phyloP scores from a whole-genome alignment of 2,797 vertebrate genomes.

The Neoniphon sammara region DNA sequence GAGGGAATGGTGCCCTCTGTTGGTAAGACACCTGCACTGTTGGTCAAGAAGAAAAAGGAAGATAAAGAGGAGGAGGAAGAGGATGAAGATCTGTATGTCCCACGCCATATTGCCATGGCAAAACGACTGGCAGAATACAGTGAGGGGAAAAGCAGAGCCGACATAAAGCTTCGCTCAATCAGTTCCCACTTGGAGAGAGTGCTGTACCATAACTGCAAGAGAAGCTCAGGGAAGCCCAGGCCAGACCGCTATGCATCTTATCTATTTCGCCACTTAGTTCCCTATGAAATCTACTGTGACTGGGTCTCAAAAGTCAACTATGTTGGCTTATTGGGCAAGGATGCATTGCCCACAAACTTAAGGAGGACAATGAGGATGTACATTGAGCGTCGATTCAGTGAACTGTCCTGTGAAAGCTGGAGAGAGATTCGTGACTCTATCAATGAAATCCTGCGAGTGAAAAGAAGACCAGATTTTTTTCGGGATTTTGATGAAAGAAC shows the following conservation, averaged over 20 bases:
- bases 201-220: slow-evolving; percentile 74
- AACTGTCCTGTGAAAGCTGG: slow-evolving; percentile 70
- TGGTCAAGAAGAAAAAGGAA: slow-evolving; percentile 65
- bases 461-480: slow-evolving; percentile 77
- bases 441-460: slow-evolving; percentile 79
- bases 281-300: slow-evolving; percentile 73
- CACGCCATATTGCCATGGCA: slow-evolving; percentile 64
- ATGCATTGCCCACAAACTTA: slow-evolving; percentile 76
- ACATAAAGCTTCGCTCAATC: slow-evolving; percentile 76
- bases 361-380: slow-evolving; percentile 73
- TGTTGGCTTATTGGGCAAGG: slow-evolving; percentile 75
- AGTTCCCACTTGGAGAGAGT: slow-evolving; percentile 71
- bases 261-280: slow-evolving; percentile 79
- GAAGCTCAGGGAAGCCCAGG: slow-evolving; percentile 66
- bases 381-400: slow-evolving; percentile 76
- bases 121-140: slow-evolving; percentile 71
- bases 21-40: slow-evolving; percentile 65
- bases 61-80: slow-evolving; percentile 64
- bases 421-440: slow-evolving; percentile 78
- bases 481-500: slow-evolving; percentile 58
- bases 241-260: slow-evolving; percentile 79
- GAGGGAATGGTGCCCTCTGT: slow-evolving; percentile 73
- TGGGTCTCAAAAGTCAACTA: slow-evolving; percentile 81
- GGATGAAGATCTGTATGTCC: slow-evolving; percentile 37
- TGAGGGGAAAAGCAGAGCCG: slow-evolving; percentile 75